Percentiles rank a stretch among this genome's conserved stretches.
phyloP scores from a whole-genome alignment of 2,113 vertebrate species.

The Proterorhinus semilunaris region DNA sequence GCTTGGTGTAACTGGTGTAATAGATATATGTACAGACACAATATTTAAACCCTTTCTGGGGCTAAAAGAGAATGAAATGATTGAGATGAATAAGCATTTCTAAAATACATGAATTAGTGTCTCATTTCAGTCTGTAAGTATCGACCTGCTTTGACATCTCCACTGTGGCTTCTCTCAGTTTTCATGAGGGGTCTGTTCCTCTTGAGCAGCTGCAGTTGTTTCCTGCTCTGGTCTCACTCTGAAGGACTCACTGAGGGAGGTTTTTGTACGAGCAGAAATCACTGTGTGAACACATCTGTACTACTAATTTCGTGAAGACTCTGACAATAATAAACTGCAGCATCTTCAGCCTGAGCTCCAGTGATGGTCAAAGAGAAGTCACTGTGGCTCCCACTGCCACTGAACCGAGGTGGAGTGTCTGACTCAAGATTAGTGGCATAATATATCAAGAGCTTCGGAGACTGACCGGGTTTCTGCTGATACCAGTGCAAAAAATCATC shows the following conservation, averaged over 20 bases:
- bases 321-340: background rate
- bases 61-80: no score
- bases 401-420: slow-evolving; percentile 52
- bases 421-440: background rate
- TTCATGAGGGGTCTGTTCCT: background rate
- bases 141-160: no score
- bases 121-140: no score
- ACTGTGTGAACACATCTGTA: slow-evolving; percentile 49
- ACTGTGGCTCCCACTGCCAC: slow-evolving; percentile 3
- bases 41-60: no score
- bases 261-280: slow-evolving; percentile 61
- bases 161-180: no score
- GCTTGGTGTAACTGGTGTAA: no score
- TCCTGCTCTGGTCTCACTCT: slow-evolving; percentile 14
- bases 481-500: slow-evolving; percentile 28
- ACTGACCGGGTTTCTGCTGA: slow-evolving; percentile 61
- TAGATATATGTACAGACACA: no score
- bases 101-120: no score
- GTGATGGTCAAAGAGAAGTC: no score
- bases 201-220: slow-evolving; percentile 12
- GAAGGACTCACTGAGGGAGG: slow-evolving; percentile 25
- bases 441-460: slow-evolving; percentile 55
- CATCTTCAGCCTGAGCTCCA: no score
- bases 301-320: accelerated
- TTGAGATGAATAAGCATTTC: no score